These are phyloP conservation scores for Hemicentrotus pulcherrimus DNA, from an alignment of 35 echinoderm and acorn worm genomes.

Conservation along the genomic window DNA sequence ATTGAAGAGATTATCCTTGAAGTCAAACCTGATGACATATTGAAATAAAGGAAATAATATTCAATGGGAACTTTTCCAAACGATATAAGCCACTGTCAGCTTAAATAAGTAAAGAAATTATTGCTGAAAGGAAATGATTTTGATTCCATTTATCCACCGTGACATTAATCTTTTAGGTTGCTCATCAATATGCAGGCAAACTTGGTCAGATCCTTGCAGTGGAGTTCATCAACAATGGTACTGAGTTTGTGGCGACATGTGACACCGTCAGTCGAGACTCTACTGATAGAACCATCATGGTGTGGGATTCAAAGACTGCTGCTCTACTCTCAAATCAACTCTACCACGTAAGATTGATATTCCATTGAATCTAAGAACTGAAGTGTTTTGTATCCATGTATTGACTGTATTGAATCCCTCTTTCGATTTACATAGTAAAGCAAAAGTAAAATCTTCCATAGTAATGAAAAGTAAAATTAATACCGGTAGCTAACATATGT, in stretches of 20 bases:
- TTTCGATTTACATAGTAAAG: too few species aligned
- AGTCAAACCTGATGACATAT: too few species aligned
- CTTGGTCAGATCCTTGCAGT: constrained; percentile 85
- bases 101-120: neutral
- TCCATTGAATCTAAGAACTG: neutral
- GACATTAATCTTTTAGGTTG: constrained; percentile 49
- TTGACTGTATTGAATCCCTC: too few species aligned
- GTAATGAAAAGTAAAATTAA: too few species aligned
- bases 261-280: constrained; percentile 86
- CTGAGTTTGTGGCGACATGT: constrained; percentile 82
- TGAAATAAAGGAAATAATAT: too few species aligned
- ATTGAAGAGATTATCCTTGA: too few species aligned
- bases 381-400: too few species aligned
- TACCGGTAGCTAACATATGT: too few species aligned
- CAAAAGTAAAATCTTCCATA: too few species aligned
- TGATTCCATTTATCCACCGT: neutral
- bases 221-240: constrained; percentile 70
- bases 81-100: too few species aligned
- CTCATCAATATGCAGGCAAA: constrained; percentile 79
- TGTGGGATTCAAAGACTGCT: constrained; percentile 80
- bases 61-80: too few species aligned
- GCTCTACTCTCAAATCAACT: constrained; percentile 93
- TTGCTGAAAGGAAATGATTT: neutral
- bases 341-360: constrained; percentile 91
- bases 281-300: constrained; percentile 84